These are phyloP conservation scores for Habrosyne pyritoides DNA, from an alignment of 2,888 invertebrate species.

Conservation along the genomic window DNA sequence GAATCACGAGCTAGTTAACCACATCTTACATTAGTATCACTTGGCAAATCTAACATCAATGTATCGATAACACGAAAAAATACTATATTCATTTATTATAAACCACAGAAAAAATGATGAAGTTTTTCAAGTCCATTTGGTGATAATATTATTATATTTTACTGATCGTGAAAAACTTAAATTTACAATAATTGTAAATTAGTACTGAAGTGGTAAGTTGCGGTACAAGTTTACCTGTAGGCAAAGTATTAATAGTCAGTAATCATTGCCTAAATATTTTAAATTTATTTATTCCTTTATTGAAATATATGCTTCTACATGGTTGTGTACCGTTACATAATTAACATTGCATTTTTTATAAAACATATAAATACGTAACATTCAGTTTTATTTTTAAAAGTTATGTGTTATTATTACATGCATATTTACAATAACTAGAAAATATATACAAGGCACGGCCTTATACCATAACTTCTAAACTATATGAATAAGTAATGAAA, in stretches of 20 bases:
- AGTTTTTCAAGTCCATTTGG: too few species aligned
- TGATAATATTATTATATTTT: too few species aligned
- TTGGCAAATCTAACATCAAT: constrained; percentile 40
- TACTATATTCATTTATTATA: too few species aligned
- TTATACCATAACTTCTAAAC: neutral
- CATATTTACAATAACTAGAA: neutral
- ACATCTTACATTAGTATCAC: constrained; percentile 70
- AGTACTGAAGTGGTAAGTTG: neutral
- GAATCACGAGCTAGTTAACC: constrained; percentile 44
- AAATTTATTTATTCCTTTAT: too few species aligned
- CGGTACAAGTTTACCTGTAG: neutral
- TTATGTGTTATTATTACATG: neutral
- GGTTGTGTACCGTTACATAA: neutral
- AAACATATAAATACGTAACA: neutral
- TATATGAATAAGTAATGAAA: neutral
- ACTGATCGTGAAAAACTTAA: neutral
- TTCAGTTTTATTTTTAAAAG: neutral
- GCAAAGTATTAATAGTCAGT: neutral
- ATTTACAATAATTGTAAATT: neutral
- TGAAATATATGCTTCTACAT: neutral
- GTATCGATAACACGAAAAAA: neutral
- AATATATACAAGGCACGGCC: neutral
- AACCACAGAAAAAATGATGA: too few species aligned
- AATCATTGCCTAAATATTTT: too few species aligned
- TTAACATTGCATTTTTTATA: neutral